These are phyloP conservation scores for Cydia strobilella DNA, from an alignment of 1,140 invertebrate species.

Conservation along the genomic window DNA sequence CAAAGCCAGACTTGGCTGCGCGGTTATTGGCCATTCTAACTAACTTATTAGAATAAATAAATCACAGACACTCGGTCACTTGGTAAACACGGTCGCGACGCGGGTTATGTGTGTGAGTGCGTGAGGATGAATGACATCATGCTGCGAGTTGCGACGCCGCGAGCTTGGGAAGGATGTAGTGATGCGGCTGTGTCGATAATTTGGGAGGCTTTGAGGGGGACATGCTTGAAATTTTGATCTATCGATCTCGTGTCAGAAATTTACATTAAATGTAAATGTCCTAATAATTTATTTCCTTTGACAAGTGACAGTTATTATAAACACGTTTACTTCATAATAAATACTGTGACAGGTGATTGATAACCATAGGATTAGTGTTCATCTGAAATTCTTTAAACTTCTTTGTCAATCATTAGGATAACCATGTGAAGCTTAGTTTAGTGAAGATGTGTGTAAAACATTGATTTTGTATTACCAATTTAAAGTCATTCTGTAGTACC, in stretches of 20 bases:
- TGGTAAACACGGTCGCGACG: constrained; percentile 42
- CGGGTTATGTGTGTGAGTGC: constrained; percentile 27
- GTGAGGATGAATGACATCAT: constrained; percentile 39
- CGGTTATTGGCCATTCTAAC: constrained; percentile 90
- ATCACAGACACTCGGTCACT: constrained; percentile 69
- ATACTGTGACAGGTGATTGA: too few relatives aligned
- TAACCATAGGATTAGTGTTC: too few relatives aligned
- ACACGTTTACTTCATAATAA: too few relatives aligned
- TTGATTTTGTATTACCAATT: too few relatives aligned
- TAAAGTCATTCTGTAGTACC: too few relatives aligned
- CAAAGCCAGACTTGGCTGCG: constrained; percentile 96
- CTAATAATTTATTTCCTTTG: too few relatives aligned
- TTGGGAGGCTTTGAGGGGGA: background rate
- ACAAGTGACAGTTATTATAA: too few relatives aligned
- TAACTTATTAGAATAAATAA: constrained; percentile 56
- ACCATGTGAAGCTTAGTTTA: too few relatives aligned
- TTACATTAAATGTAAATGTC: too few relatives aligned
- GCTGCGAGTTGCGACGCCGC: constrained; percentile 33
- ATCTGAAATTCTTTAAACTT: too few relatives aligned
- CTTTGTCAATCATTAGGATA: too few relatives aligned
- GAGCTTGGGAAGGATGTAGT: constrained; percentile 14
- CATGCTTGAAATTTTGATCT: background rate
- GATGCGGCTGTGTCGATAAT: constrained; percentile 25
- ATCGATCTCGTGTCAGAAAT: background rate
- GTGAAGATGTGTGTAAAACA: too few relatives aligned